Evolutionary conservation across 2,888 invertebrate species (phyloP), one percentile per base, ranked within the genome.

Genomic region (Polyommatus iphigenia): DNA sequence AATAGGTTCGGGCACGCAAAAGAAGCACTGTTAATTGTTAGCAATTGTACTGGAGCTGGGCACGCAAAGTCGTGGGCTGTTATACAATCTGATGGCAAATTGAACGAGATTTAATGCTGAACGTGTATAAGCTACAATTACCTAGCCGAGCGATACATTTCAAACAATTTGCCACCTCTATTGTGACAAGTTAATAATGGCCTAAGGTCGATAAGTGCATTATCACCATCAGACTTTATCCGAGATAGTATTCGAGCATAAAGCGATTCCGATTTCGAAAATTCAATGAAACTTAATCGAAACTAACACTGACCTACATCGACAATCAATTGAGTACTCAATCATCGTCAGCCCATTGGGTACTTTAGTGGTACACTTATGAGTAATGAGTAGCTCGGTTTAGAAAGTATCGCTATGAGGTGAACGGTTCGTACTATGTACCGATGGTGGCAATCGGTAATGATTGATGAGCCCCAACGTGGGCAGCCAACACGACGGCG

Each of bases 11-110:
- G 87, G 84, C 91, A 91, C 94, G 94, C 90, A 88, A 93, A 93
- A 89, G 91, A 91, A 89, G 88, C 90, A 87, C 89, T 87, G 87
- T 90, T 93, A 90, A 93, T 93, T 92, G 89, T 88, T 85, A 87
- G 90, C 92, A 91, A 93, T 92, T 92, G 91, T 89, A 90, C 84
- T 88, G 89, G 87, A 87, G 87, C 86, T 84, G 87, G 87, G 90
- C 91, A 94, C 94, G 92, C 95, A 91, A 90, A 88, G 88, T 85
- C 84, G 84, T 83, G 87, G 86, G 87, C 77, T 77, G 77, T 76
- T 77, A 76, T 71, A 71, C 57, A 76, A 78, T 29, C 77, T 78
- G 36, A 62, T 77, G 54, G 73, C 59, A 73, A 78, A 78, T 75
- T 72, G 50, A 50, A 59, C 59, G 72, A 59, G 77, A 73, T 73